These are phyloP conservation scores for Drosophila sucinea DNA, from an alignment of 1,140 invertebrate genomes.

Conservation along the genomic window DNA sequence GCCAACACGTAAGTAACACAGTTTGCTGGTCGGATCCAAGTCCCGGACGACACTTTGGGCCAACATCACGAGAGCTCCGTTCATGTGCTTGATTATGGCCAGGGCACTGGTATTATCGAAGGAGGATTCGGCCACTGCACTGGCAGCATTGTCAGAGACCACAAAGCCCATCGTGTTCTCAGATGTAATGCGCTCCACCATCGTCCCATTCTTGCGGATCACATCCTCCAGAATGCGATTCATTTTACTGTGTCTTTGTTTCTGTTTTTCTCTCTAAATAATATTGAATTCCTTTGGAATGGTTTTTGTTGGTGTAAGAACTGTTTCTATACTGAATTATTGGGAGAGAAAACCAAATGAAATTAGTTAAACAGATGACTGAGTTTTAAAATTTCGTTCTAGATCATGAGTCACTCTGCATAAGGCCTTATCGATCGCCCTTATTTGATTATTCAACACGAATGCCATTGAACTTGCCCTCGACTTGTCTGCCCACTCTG, in stretches of 20 bases:
- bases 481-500: constrained; percentile 26
- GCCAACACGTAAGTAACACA: constrained; percentile 62
- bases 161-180: constrained; percentile 68
- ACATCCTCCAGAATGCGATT: constrained; percentile 67
- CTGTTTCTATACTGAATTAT: not conserved
- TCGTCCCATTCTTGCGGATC: constrained; percentile 40
- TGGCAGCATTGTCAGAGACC: constrained; percentile 60
- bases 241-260: constrained; percentile 22
- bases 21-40: constrained; percentile 63
- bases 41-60: constrained; percentile 71
- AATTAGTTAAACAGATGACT: constrained; percentile 22
- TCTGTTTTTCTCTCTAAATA: not conserved
- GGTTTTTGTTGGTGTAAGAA: not conserved
- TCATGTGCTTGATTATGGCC: constrained; percentile 69
- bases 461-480: constrained; percentile 74
- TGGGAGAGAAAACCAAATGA: not conserved
- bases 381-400: constrained; percentile 14
- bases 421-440: constrained; percentile 31
- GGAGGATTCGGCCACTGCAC: constrained; percentile 58
- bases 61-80: constrained; percentile 38
- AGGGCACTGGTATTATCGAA: constrained; percentile 75
- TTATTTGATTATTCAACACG: constrained; percentile 14
- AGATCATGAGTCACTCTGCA: constrained; percentile 14
- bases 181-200: constrained; percentile 63
- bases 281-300: not conserved